These are phyloP conservation scores for Nomada goodeniana DNA, from an alignment of 2,888 invertebrate species.

Conservation along the genomic window DNA sequence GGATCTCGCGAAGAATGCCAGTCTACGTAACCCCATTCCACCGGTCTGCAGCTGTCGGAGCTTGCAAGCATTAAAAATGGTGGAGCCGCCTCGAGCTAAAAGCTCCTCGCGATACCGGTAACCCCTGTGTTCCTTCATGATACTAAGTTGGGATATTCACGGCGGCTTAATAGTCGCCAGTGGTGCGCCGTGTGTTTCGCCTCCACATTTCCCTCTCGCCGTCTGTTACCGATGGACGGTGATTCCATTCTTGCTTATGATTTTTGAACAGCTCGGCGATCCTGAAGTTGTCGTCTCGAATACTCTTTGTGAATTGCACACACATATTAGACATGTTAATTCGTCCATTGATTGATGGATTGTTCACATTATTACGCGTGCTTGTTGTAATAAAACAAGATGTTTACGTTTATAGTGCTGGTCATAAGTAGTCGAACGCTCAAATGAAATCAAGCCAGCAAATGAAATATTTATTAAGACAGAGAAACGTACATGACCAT, in stretches of 20 bases:
- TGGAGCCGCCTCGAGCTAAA: slow-evolving; percentile 31
- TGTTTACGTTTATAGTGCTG: too few relatives aligned
- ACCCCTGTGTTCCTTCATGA: slow-evolving; percentile 33
- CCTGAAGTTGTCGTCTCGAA: too few relatives aligned
- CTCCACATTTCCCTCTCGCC: background rate
- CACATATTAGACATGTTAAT: too few relatives aligned
- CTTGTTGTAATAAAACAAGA: too few relatives aligned
- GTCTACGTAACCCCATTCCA: slow-evolving; percentile 46
- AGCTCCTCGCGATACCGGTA: slow-evolving; percentile 31
- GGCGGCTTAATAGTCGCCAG: slow-evolving; percentile 64
- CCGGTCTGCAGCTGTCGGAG: slow-evolving; percentile 31
- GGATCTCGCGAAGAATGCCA: slow-evolving; percentile 30
- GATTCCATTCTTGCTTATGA: background rate
- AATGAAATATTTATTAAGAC: too few relatives aligned
- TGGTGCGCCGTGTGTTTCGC: slow-evolving; percentile 20
- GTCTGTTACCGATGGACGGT: background rate
- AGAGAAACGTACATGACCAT: too few relatives aligned
- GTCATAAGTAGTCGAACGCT: too few relatives aligned
- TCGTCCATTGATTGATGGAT: too few relatives aligned
- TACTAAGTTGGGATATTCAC: slow-evolving; percentile 69
- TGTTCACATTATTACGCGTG: too few relatives aligned
- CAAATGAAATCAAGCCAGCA: too few relatives aligned
- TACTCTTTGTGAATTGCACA: too few relatives aligned
- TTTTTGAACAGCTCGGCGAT: too few relatives aligned
- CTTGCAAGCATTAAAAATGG: slow-evolving; percentile 49